phyloP scores from a whole-genome alignment of 1,140 invertebrate species.

The Drosophila varians region DNA sequence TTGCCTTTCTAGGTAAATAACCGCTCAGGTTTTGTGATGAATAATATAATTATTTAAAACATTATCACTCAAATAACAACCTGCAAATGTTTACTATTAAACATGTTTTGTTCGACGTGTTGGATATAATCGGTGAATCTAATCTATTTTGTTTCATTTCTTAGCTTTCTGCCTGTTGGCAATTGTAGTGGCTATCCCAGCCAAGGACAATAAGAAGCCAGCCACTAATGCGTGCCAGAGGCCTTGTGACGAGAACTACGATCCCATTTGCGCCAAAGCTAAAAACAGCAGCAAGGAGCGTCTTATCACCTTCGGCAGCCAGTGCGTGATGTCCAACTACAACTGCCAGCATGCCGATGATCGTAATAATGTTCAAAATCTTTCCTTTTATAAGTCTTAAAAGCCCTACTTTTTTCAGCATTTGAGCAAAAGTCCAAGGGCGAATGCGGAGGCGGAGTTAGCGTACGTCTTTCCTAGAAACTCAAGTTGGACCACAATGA shows the following conservation, averaged over 20 bases:
- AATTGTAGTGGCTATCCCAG: conserved; percentile 47
- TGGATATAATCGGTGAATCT: neutral
- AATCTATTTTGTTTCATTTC: neutral
- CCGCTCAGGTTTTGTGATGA: neutral
- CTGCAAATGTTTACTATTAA: neutral
- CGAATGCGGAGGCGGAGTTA: conserved; percentile 76
- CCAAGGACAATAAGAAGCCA: conserved; percentile 67
- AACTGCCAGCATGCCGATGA: conserved; percentile 77
- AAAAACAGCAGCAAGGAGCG: conserved; percentile 76
- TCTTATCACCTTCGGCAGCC: conserved; percentile 72
- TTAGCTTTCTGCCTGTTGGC: conserved; percentile 63
- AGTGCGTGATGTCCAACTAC: conserved; percentile 76
- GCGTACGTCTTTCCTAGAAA: conserved; percentile 73
- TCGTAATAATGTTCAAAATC: conserved; percentile 53
- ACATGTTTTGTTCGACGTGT: neutral
- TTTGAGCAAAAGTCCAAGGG: conserved; percentile 70
- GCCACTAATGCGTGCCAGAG: conserved; percentile 42
- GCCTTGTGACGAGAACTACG: conserved; percentile 58
- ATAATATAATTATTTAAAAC: neutral
- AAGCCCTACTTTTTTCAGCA: conserved; percentile 60
- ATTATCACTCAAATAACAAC: neutral
- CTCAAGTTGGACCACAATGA: neutral
- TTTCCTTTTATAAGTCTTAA: too few species aligned
- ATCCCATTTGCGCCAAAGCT: conserved; percentile 68
- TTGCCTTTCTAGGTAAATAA: conserved; percentile 61